A percentile compares a stretch with the other conserved stretches of the same genome.
phyloP scores from a whole-genome alignment of 2,888 invertebrate genomes.

The Encarsia formosa region DNA sequence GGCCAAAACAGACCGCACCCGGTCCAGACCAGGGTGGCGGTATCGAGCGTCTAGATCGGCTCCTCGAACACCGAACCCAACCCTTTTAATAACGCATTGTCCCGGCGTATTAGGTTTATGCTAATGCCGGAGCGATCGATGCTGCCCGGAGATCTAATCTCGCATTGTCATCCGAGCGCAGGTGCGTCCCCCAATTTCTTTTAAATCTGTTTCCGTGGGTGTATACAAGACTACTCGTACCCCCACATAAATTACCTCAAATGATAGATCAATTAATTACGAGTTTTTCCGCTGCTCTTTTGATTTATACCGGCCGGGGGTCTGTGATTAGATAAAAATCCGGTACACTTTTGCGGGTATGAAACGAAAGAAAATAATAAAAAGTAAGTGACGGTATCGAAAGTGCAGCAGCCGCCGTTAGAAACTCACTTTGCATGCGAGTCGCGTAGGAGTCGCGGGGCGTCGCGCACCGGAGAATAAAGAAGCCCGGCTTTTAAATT shows the following conservation, averaged over 20 bases:
- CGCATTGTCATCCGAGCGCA: background rate
- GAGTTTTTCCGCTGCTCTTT: too few relatives aligned
- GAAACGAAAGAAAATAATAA: too few relatives aligned
- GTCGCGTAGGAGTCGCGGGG: slow-evolving; percentile 32
- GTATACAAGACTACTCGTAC: too few relatives aligned
- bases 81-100: slow-evolving; percentile 49
- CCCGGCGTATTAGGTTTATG: slow-evolving; percentile 50
- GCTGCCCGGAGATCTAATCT: slow-evolving; percentile 41
- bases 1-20: too few relatives aligned
- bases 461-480: slow-evolving; percentile 34
- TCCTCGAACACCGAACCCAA: slow-evolving; percentile 16
- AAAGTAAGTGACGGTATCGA: too few relatives aligned
- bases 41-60: slow-evolving; percentile 39
- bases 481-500: slow-evolving; percentile 28
- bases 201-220: too few relatives aligned
- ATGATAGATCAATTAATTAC: too few relatives aligned
- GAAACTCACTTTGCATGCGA: slow-evolving; percentile 31
- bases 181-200: slow-evolving; percentile 15
- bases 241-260: too few relatives aligned
- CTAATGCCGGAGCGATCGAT: slow-evolving; percentile 40
- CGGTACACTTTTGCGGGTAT: too few relatives aligned
- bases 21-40: slow-evolving; percentile 37
- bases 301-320: too few relatives aligned
- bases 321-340: too few relatives aligned
- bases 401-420: too few relatives aligned